Evolutionary conservation across 2,888 invertebrate species (phyloP), one percentile per base, ranked within the genome.

Genomic region (Parasteatoda lunata): DNA sequence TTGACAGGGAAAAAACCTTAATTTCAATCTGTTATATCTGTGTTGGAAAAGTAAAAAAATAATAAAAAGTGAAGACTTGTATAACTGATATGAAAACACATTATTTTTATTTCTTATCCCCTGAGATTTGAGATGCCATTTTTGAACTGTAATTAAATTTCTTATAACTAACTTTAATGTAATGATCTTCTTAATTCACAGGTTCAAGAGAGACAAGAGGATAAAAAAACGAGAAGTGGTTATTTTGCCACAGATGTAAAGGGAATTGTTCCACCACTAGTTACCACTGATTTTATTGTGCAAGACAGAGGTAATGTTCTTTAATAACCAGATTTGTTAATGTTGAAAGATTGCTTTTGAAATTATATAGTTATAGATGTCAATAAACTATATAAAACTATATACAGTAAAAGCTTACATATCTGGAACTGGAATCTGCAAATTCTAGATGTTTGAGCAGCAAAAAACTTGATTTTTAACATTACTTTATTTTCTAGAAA

Each of bases 221-320:
- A 99, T 93, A 96, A 96, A 91, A 94, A 94, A 90, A 94, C 94
- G 89, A 94, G 96, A 88, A 94, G 96, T 81, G 98, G 98, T 6
- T 92, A 95, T 11, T 99, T 98, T 92, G 94, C 95, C 77, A 98
- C 98, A 64, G 96, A 96, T 93, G 95, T 96, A 92, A 94, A 95
- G 91, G 96, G 99, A 70, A 92, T 95, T 77, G 95, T 97, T 68
- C 99, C 99, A 0, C 99, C 99, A 0, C 93, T 99, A 59, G 98
- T 98, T 11, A 98, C 98, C 65, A 99, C 99, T 0, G 95, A 97
- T 91, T 98, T 97, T 91, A 93, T 95, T 4, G 96, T 96, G 1
- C 97, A 97, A 91, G 99, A 99, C 93, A 96, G 97, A 93, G 99
- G 99, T 90, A 96, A 96, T 91, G 47, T 52, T 49, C 3, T 66